Evolutionary conservation across 1,140 invertebrate species (phyloP).

Genomic region (Anadara kagoshimensis): DNA sequence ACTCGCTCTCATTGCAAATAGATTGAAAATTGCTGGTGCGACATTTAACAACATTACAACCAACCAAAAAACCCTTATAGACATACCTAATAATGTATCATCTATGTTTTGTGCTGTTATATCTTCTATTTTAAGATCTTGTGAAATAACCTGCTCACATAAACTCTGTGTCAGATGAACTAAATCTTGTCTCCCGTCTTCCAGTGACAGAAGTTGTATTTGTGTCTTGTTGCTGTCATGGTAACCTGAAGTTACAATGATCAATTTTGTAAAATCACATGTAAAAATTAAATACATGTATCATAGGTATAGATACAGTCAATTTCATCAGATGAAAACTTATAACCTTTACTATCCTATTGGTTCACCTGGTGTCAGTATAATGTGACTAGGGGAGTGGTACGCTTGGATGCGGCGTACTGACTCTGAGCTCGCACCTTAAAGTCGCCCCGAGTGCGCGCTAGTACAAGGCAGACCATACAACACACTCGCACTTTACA

Average conservation of each 20-base stretch:
- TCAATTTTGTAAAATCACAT: background rate
- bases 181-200: conserved; percentile 51
- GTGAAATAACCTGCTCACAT: conserved; percentile 39
- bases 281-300: background rate
- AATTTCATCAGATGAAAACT: no score
- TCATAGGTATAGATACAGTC: background rate
- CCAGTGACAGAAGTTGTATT: conserved; percentile 52
- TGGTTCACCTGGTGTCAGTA: no score
- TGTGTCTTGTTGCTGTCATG: conserved; percentile 35
- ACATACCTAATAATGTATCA: conserved; percentile 53
- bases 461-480: no score
- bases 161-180: conserved; percentile 44
- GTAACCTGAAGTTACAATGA: conserved; percentile 36
- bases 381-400: no score
- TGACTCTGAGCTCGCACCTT: no score
- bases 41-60: no score
- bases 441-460: no score
- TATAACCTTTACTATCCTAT: background rate
- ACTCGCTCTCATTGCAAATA: no score
- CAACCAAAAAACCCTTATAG: no score
- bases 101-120: conserved; percentile 50
- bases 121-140: conserved; percentile 45
- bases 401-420: no score
- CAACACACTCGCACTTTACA: no score
- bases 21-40: no score